Evolutionary conservation across 2,113 vertebrate species (phyloP), one percentile per base, ranked within the genome.

Genomic region (Falco punctatus): DNA sequence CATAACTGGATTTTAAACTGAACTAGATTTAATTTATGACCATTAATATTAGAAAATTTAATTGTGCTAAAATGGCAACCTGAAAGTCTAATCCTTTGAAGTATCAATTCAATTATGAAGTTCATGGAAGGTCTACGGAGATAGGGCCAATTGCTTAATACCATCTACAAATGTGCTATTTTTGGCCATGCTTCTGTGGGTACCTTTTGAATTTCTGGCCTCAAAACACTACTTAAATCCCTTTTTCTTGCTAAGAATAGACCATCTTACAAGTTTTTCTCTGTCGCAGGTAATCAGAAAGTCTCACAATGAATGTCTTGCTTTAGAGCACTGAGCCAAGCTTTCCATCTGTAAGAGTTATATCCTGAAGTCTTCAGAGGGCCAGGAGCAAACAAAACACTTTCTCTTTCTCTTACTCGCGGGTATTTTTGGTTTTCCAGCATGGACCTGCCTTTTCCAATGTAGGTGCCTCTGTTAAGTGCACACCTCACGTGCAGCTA

Each of bases 41-140:
- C 66, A 70, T 82, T 95, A 77, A 92, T 94, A 94, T 79, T 61
- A 92, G 86, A 96, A 89, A 96, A 91, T 81, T 87, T 85, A 96
- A 87, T 66, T 90, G 65, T 91, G 61, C 84, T 96, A 82, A 85
- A 96, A 94, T 87, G 74, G 74, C 58, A 78, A 72, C 84, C 78
- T 93, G 93, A 59, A 91, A 96, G 92, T 93, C 38, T 30, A 91
- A 92, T 93, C 70, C 61, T 85, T 89, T 55, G 66, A 94, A 90
- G 70, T 66, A 79, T 51, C 58, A 95, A 90, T 96, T 90, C n/a
- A 58, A 24, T 96, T 93, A 71, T 58, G 67, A 78, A 62, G 51
- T 83, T 96, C 94, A 88, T 88, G 70, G 70, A 79, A 94, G 40
- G 35, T 57, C 93, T 82, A 5, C 46, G 16, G 8, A 80, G 57